Base-by-base conservation (phyloP, 2,113 vertebrate genomes). In the Monopterus albus region DNA sequence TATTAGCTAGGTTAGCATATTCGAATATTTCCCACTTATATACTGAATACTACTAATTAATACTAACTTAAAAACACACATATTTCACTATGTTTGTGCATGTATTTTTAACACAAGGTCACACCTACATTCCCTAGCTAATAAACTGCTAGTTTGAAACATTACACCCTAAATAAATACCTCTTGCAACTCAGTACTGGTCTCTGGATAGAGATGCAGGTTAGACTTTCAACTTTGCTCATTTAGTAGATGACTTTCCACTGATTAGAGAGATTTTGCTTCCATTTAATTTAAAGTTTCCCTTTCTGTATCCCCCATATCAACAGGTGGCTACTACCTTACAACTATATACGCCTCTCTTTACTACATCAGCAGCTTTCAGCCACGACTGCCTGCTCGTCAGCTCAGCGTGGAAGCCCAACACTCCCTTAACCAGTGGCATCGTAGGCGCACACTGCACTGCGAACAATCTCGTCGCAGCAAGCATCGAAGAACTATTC, bases 291-390 rank as follows among this genome's bases (percentile, higher is more conserved):
- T 20, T 15, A 0, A 39, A 36, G 11, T 65, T 17, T 58, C 17
- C 25, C 9, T 66, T 25, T 47, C 20, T 76, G 3, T 35, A 4
- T 47, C 7, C 40, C n/a, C 8, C 15, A 1, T 55, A 23, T 43
- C 53, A 21, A 75, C 75, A 96, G 95, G 95, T 18, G 96, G 95
- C 8, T 96, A 97, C 88, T 97, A 96, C 84, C 91, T 97, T 53
- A 96, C 95, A n/a, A 95, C 96, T 8, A 86, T 96, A 64, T 97
- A 96, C 46, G 95, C 95, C 36, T 92, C 95, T 1, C 92, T 97
- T 26, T 94, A 93, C 90, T 95, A 97, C 87, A 95, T 97, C 62
- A 95, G 91, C 80, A 95, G 94, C 82, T 96, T 94, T 82, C 86
- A 87, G 65, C 92, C 95, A 0, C 84, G 87, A 0, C 15, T 90